These are phyloP conservation scores for Loriculus beryllinus DNA, from an alignment of 2,797 vertebrate genomes.

Conservation along the genomic window DNA sequence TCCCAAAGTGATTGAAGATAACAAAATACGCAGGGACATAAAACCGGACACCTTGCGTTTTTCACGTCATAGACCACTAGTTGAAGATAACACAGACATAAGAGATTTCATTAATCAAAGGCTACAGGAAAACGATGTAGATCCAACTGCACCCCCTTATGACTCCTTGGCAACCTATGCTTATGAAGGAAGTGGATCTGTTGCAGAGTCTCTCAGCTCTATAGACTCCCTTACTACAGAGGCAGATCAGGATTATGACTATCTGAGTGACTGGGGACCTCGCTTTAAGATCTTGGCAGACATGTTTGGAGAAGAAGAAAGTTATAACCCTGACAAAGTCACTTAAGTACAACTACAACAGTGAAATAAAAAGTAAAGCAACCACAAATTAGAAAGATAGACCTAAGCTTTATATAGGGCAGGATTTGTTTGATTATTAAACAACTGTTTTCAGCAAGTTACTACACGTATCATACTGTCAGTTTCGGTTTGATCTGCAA, in stretches of 20 bases:
- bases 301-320: slow-evolving; percentile 90
- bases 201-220: slow-evolving; percentile 94
- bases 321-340: slow-evolving; percentile 76
- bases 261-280: slow-evolving; percentile 94
- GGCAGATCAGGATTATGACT: slow-evolving; percentile 90
- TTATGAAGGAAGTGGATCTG: slow-evolving; percentile 92
- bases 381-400: slow-evolving; percentile 43
- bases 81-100: slow-evolving; percentile 89
- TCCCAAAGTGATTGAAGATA: slow-evolving; percentile 92
- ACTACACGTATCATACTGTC: slow-evolving; percentile 71
- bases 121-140: slow-evolving; percentile 88
- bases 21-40: slow-evolving; percentile 89
- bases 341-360: slow-evolving; percentile 59
- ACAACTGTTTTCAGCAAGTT: slow-evolving; percentile 70
- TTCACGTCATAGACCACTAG: slow-evolving; percentile 71
- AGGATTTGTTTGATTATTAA: slow-evolving; percentile 60
- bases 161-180: slow-evolving; percentile 96
- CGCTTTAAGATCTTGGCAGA: slow-evolving; percentile 95
- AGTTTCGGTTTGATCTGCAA: slow-evolving; percentile 66
- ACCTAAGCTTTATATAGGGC: slow-evolving; percentile 67
- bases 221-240: slow-evolving; percentile 87
- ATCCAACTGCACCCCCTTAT: slow-evolving; percentile 90
- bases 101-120: slow-evolving; percentile 92
- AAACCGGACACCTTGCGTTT: slow-evolving; percentile 85
- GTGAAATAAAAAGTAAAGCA: slow-evolving; percentile 6